phyloP scores from a whole-genome alignment of 2,888 invertebrate species.

The Hirtodrosophila confusa region DNA sequence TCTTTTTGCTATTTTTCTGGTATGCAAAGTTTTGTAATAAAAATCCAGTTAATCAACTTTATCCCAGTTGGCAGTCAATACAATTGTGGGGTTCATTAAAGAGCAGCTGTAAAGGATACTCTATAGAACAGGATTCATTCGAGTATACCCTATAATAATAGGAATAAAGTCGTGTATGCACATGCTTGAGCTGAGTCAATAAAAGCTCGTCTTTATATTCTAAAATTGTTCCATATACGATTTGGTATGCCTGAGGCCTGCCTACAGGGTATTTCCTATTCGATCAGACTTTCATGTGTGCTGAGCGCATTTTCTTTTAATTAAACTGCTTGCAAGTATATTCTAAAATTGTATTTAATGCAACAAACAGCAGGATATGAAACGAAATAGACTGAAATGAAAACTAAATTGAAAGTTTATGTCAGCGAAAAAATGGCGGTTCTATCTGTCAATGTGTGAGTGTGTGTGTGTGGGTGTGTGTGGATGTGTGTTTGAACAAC shows the following conservation, averaged over 20 bases:
- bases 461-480: not conserved
- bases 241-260: no score
- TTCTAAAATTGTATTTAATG: constrained; percentile 23
- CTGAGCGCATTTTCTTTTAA: constrained; percentile 20
- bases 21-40: constrained; percentile 60
- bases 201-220: no score
- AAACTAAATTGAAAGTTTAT: constrained; percentile 71
- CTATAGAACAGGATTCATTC: no score
- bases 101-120: constrained; percentile 5
- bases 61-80: constrained; percentile 31
- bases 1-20: no score
- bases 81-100: constrained; percentile 2
- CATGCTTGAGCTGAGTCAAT: no score
- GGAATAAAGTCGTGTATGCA: no score
- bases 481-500: constrained; percentile 61
- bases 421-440: constrained; percentile 64
- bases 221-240: no score
- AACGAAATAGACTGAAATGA: constrained; percentile 46
- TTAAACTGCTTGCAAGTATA: constrained; percentile 8
- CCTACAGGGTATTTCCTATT: no score
- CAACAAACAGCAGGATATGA: constrained; percentile 17
- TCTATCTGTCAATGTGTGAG: constrained; percentile 20
- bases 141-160: no score
- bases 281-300: not conserved
- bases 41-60: constrained; percentile 59